Evolutionary conservation across 2,888 invertebrate genomes (phyloP).

Genomic region (Automeris io): DNA sequence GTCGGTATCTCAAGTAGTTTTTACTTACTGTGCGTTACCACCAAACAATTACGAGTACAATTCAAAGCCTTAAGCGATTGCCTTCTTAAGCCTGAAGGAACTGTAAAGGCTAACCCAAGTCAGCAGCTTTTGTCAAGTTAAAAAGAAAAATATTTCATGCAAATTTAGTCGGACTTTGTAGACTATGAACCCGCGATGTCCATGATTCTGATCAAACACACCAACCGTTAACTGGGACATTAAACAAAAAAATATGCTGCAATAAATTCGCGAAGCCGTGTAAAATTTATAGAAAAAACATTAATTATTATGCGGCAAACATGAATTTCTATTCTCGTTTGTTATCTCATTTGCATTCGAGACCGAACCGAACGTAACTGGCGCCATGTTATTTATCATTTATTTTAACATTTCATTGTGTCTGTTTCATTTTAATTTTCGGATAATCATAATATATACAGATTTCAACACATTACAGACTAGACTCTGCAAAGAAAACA

Average conservation of each 20-base stretch:
- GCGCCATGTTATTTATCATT: slow-evolving; percentile 8
- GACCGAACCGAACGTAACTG: slow-evolving; percentile 1
- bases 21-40: too few relatives aligned
- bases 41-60: too few relatives aligned
- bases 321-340: neutral
- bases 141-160: too few relatives aligned
- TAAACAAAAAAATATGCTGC: neutral
- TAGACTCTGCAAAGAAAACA: neutral
- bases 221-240: too few relatives aligned
- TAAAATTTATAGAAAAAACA: slow-evolving; percentile 1
- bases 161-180: too few relatives aligned
- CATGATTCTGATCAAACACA: too few relatives aligned
- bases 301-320: slow-evolving; percentile 1
- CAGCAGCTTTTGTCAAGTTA: too few relatives aligned
- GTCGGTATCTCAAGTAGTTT: too few relatives aligned
- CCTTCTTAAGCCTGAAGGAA: too few relatives aligned
- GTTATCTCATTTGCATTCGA: slow-evolving; percentile 7
- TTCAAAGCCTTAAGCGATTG: too few relatives aligned
- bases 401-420: slow-evolving; percentile 3
- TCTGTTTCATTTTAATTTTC: neutral
- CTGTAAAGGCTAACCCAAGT: too few relatives aligned
- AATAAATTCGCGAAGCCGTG: neutral
- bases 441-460: neutral
- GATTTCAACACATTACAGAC: neutral
- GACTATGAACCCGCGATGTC: too few relatives aligned